Conservation (phyloP, 1,140 invertebrate genomes). For the Nephila pilipes region DNA sequence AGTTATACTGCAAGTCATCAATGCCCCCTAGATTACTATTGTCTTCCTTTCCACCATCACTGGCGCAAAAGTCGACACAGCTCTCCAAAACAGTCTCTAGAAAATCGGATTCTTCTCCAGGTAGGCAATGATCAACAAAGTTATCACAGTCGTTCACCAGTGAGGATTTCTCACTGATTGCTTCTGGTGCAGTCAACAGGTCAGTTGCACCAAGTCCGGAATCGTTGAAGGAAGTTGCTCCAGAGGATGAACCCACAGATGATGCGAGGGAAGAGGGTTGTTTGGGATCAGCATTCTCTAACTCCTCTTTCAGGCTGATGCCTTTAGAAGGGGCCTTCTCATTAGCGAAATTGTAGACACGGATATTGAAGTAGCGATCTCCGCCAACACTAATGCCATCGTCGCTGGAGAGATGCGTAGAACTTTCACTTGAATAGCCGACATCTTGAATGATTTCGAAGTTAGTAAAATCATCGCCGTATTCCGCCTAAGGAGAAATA, state of each 20-base stretch:
- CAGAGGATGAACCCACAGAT: slow-evolving; percentile 64
- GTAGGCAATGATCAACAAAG: background rate
- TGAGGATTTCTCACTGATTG: background rate
- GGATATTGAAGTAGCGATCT: slow-evolving; percentile 77
- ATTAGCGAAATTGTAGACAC: slow-evolving; percentile 66
- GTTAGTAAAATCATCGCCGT: slow-evolving; percentile 73
- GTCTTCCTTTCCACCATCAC: background rate
- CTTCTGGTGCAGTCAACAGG: background rate
- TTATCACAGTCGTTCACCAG: background rate
- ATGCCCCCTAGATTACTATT: background rate
- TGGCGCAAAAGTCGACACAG: slow-evolving; percentile 27
- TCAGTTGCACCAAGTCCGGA: slow-evolving; percentile 50
- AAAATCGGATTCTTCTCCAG: slow-evolving; percentile 51
- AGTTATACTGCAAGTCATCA: slow-evolving; percentile 42
- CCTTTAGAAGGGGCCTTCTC: background rate
- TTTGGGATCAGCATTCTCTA: background rate
- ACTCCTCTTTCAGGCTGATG: slow-evolving; percentile 46
- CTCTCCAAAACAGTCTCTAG: slow-evolving; percentile 44
- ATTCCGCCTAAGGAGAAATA: slow-evolving; percentile 47
- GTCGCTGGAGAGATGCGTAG: slow-evolving; percentile 79
- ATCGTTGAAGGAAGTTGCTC: slow-evolving; percentile 49
- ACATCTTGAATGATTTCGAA: slow-evolving; percentile 79
- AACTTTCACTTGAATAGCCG: slow-evolving; percentile 81
- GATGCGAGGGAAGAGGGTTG: slow-evolving; percentile 16
- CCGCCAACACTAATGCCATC: slow-evolving; percentile 79